Conservation (phyloP, 2,888 invertebrate genomes). For the Thymelicus acteon region DNA sequence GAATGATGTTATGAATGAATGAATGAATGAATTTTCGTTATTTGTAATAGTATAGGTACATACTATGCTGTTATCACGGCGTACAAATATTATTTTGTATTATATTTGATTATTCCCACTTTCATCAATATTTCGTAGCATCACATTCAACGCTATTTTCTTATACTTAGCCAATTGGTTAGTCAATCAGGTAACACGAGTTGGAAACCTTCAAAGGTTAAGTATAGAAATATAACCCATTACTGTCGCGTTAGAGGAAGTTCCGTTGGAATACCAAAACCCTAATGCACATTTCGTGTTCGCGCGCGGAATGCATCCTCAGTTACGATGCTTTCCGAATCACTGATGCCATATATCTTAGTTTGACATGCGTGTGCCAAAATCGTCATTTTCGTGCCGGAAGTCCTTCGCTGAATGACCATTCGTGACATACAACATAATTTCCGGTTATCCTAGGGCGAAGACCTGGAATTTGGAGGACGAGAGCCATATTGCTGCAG, state of each 20-base stretch:
- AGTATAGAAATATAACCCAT: neutral
- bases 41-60: too few species aligned
- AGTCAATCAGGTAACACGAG: too few species aligned
- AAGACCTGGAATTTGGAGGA: too few species aligned
- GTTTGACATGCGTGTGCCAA: constrained; percentile 24
- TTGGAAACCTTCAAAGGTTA: constrained; percentile 3
- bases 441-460: neutral
- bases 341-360: constrained; percentile 13
- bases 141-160: too few species aligned
- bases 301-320: constrained; percentile 14
- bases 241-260: neutral
- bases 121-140: too few species aligned
- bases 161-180: too few species aligned
- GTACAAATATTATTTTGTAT: too few species aligned
- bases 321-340: constrained; percentile 8
- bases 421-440: constrained; percentile 4
- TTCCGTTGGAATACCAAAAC: constrained; percentile 4
- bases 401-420: constrained; percentile 18
- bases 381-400: constrained; percentile 27
- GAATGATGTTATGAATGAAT: too few species aligned
- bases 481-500: too few species aligned
- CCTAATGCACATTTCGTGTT: constrained; percentile 29
- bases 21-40: too few species aligned
- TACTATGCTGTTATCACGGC: too few species aligned
- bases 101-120: too few species aligned